A percentile compares a stretch with the other conserved stretches of the same genome.
Conservation (phyloP, 2,888 invertebrate genomes). For the Brenthis ino region DNA sequence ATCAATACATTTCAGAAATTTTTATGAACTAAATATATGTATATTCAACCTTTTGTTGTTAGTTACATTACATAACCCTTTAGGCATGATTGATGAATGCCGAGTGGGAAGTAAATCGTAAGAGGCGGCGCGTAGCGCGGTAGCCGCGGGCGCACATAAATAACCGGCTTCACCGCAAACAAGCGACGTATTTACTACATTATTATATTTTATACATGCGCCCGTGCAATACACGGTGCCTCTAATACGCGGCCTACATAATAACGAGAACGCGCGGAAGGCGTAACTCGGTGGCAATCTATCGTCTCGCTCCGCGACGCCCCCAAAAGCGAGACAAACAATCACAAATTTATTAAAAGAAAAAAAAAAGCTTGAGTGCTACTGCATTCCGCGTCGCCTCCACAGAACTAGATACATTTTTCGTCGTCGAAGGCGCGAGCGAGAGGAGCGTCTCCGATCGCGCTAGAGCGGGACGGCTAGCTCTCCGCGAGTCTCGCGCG, state of each 20-base stretch:
- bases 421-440: slow-evolving; percentile 70
- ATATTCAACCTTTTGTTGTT: slow-evolving; percentile 2
- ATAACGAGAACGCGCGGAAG: slow-evolving; percentile 79
- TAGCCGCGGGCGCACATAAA: slow-evolving; percentile 72
- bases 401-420: slow-evolving; percentile 82
- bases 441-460: slow-evolving; percentile 45
- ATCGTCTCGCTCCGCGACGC: slow-evolving; percentile 72
- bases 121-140: slow-evolving; percentile 72
- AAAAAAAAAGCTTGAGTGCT: slow-evolving; percentile 68
- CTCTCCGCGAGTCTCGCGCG: slow-evolving; percentile 55
- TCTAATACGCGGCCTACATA: slow-evolving; percentile 80
- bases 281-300: slow-evolving; percentile 81
- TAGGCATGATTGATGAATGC: slow-evolving; percentile 41
- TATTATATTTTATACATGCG: slow-evolving; percentile 77
- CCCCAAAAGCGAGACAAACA: slow-evolving; percentile 78
- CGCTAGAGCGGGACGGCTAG: slow-evolving; percentile 59
- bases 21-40: too few species aligned
- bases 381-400: slow-evolving; percentile 81
- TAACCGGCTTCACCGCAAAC: slow-evolving; percentile 70
- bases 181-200: slow-evolving; percentile 71
- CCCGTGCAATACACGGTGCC: slow-evolving; percentile 70
- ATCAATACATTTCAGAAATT: too few species aligned
- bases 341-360: slow-evolving; percentile 82
- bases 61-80: slow-evolving; percentile 24
- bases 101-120: slow-evolving; percentile 44